A percentile compares a stretch with the other conserved stretches of the same genome.
These are phyloP conservation scores for Morpho achilles DNA, from an alignment of 2,888 invertebrate species.

Conservation along the genomic window DNA sequence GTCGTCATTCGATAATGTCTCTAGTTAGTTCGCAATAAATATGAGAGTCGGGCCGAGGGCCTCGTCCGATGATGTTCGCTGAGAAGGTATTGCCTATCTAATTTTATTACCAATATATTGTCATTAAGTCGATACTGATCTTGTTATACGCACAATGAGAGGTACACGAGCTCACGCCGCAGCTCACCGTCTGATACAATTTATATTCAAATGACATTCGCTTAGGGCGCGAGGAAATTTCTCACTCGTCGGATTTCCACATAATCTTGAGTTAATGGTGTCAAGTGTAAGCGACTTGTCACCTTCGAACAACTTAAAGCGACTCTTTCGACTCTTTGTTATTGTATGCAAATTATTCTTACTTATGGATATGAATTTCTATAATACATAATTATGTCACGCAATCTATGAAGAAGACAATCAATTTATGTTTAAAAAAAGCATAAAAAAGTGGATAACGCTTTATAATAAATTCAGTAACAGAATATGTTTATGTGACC, in stretches of 20 bases:
- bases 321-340: conserved; percentile 16
- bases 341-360: conserved; percentile 25
- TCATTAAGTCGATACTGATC: conserved; percentile 79
- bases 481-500: too few relatives aligned
- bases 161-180: conserved; percentile 53
- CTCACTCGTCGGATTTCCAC: conserved; percentile 74
- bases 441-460: too few relatives aligned
- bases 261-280: conserved; percentile 71
- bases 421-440: too few relatives aligned
- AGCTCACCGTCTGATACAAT: conserved; percentile 59
- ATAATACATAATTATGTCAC: not conserved
- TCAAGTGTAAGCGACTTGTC: conserved; percentile 39
- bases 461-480: too few relatives aligned
- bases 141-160: conserved; percentile 78
- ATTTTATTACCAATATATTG: conserved; percentile 80
- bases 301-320: conserved; percentile 16
- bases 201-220: conserved; percentile 77
- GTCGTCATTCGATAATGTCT: conserved; percentile 72
- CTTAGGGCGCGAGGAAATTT: conserved; percentile 67
- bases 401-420: too few relatives aligned
- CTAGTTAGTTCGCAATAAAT: conserved; percentile 75
- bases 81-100: conserved; percentile 76
- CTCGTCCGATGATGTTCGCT: conserved; percentile 57
- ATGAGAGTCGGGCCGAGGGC: conserved; percentile 60
- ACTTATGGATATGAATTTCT: conserved; percentile 15